Percentiles rank a stretch among this genome's conserved stretches.
These are phyloP conservation scores for Apotomis turbidana DNA, from an alignment of 2,888 invertebrate species.

Conservation along the genomic window DNA sequence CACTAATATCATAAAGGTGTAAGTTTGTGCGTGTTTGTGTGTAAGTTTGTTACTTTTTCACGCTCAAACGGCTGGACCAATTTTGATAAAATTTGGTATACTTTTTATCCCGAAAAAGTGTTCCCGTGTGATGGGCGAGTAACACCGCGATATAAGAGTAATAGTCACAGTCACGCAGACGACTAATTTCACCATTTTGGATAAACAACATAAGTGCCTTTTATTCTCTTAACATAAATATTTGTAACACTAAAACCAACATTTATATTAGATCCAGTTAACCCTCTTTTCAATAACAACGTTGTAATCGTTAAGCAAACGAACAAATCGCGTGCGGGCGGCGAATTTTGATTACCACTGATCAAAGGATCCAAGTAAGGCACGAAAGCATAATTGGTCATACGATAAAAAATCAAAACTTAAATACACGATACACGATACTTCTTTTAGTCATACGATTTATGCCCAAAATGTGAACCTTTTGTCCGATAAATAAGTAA, in stretches of 20 bases:
- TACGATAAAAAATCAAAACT: neutral
- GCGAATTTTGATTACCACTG: constrained; percentile 30
- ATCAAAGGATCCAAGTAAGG: constrained; percentile 31
- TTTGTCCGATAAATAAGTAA: constrained; percentile 5
- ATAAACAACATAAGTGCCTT: too few relatives aligned
- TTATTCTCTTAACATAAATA: too few relatives aligned
- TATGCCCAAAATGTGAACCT: neutral
- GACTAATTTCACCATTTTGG: too few relatives aligned
- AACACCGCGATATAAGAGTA: too few relatives aligned
- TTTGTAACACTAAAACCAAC: neutral
- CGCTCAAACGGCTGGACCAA: too few relatives aligned
- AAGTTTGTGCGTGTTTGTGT: too few relatives aligned
- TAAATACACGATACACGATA: neutral
- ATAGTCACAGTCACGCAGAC: too few relatives aligned
- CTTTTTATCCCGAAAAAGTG: too few relatives aligned
- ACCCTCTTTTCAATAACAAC: constrained; percentile 29
- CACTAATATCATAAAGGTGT: too few relatives aligned
- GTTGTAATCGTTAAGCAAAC: constrained; percentile 36
- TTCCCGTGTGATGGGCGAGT: too few relatives aligned
- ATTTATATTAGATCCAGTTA: constrained; percentile 9
- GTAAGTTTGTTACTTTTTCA: too few relatives aligned
- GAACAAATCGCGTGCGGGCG: constrained; percentile 32
- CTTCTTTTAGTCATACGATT: neutral
- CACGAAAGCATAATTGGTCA: constrained; percentile 36
- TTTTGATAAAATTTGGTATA: too few relatives aligned